These are phyloP conservation scores for Scaptomyza caliginosa DNA, from an alignment of 2,888 invertebrate genomes.

Conservation along the genomic window DNA sequence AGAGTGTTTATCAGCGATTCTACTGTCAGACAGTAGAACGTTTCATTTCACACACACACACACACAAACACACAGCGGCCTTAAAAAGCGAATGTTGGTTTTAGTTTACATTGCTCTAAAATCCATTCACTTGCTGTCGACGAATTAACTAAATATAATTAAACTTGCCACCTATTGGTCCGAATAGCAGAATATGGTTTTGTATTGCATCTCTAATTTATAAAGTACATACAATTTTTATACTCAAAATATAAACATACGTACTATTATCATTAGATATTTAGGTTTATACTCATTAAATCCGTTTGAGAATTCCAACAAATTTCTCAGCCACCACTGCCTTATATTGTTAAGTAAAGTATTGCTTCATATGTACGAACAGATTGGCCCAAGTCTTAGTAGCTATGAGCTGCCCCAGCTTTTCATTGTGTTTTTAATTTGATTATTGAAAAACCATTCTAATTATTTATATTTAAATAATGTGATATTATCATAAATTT, in stretches of 20 bases:
- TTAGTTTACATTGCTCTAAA: slow-evolving; percentile 2
- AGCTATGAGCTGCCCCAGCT: slow-evolving; percentile 50
- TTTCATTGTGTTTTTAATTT: slow-evolving; percentile 45
- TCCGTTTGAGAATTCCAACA: slow-evolving; percentile 36
- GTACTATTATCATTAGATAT: slow-evolving; percentile 11
- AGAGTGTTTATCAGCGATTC: slow-evolving; percentile 5
- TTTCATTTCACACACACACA: slow-evolving; percentile 5
- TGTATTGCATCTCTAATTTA: slow-evolving; percentile 31
- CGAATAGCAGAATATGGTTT: slow-evolving; percentile 38
- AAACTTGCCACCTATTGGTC: slow-evolving; percentile 60
- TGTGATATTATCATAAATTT: slow-evolving; percentile 78
- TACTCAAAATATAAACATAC: background rate
- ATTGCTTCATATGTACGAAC: slow-evolving; percentile 52
- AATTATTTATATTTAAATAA: slow-evolving; percentile 71
- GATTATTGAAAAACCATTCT: slow-evolving; percentile 40
- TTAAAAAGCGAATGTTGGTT: slow-evolving; percentile 21
- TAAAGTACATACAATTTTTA: slow-evolving; percentile 14
- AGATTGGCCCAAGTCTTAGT: slow-evolving; percentile 39
- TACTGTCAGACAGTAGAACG: slow-evolving; percentile 48
- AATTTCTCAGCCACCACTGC: slow-evolving; percentile 64
- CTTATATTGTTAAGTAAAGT: slow-evolving; percentile 72
- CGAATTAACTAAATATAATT: background rate
- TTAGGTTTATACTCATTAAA: slow-evolving; percentile 35
- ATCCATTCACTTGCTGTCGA: slow-evolving; percentile 17
- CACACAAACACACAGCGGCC: slow-evolving; percentile 52